Evolutionary conservation across 2,113 vertebrate species (phyloP).

Genomic region (Sinosuthora webbiana): DNA sequence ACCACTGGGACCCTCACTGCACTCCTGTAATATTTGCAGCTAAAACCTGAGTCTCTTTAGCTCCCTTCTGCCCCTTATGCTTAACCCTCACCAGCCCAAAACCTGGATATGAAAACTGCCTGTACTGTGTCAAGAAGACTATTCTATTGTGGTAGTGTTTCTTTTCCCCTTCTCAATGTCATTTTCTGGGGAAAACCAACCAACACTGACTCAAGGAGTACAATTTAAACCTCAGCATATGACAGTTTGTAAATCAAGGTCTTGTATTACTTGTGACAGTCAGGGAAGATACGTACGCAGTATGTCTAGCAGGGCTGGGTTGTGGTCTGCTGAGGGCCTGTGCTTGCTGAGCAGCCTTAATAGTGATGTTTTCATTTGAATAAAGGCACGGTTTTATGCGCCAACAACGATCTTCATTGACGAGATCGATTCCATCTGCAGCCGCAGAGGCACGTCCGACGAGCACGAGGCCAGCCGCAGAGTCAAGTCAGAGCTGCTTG

Average conservation of each 20-base stretch:
- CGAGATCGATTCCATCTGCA: constrained; percentile 84
- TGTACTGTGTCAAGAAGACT: background rate
- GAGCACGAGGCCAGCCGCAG: constrained; percentile 84
- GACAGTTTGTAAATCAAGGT: background rate
- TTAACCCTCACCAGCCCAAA: background rate
- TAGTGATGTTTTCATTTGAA: constrained; percentile 30
- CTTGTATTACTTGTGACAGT: background rate
- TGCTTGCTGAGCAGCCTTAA: constrained; percentile 8
- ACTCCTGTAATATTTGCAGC: background rate
- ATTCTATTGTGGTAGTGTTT: background rate
- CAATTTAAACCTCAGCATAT: background rate
- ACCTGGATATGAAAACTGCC: background rate
- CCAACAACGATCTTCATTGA: constrained; percentile 84
- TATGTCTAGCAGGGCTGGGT: background rate
- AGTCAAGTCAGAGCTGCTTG: constrained; percentile 83
- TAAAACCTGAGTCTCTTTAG: background rate
- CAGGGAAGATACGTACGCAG: background rate
- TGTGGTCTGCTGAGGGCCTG: background rate
- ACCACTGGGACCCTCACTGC: background rate
- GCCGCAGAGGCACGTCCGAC: constrained; percentile 80
- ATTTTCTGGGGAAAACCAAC: background rate
- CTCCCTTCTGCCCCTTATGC: background rate
- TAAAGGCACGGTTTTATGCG: constrained; percentile 82
- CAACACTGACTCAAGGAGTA: background rate
- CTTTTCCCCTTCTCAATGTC: background rate